Evolutionary conservation across 2,888 invertebrate genomes (phyloP), one percentile per base, ranked within the genome.

Genomic region (Doris montereyensis): DNA sequence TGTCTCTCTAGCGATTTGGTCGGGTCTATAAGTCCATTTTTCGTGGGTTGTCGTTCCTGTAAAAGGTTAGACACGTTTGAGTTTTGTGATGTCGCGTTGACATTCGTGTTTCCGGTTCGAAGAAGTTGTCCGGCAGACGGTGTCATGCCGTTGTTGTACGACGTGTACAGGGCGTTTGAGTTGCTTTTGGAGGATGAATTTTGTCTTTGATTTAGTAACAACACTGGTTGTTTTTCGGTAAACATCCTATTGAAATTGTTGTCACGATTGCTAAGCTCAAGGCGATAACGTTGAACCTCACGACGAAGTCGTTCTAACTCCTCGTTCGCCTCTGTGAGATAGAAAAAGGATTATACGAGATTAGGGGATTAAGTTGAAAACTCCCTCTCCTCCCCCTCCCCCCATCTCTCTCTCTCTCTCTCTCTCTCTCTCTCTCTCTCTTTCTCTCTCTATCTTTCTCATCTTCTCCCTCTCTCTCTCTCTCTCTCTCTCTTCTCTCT

Each of bases 241-340:
- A 91, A 91, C 86, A 90, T 87, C 62, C 90, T 84, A 84, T 90
- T 91, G 81, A 90, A 91, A 81, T 90, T 91, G 67, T 81, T 82
- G 74, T 91, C 91, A 30, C 91, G 76, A 83, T 91, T 91, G 75
- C 84, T 86, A 13, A 91, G 85, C 71, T 91, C 91, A 80, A 90
- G 86, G 26, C 88, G 84, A 78, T 90, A 91, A 52, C 87, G 82
- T 72, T 87, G 86, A 1, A 91, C 85, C 81, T 90, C 89, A 21
- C 85, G 84, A 60, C 88, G 83, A 68, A 91, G 83, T 72, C 86
- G 84, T 75, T 90, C 89, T n/a, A 90, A 60, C 76, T 91, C 90
- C 28, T 89, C 88, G 72, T 86, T 86, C 58, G 88, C 85, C 60
- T 89, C 86, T 89, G 89, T 82, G 13, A 82, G 80, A 5, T 13